Percentiles rank a stretch among this genome's conserved stretches.
phyloP scores from a whole-genome alignment of 2,113 vertebrate genomes.

The Phoxinus phoxinus region DNA sequence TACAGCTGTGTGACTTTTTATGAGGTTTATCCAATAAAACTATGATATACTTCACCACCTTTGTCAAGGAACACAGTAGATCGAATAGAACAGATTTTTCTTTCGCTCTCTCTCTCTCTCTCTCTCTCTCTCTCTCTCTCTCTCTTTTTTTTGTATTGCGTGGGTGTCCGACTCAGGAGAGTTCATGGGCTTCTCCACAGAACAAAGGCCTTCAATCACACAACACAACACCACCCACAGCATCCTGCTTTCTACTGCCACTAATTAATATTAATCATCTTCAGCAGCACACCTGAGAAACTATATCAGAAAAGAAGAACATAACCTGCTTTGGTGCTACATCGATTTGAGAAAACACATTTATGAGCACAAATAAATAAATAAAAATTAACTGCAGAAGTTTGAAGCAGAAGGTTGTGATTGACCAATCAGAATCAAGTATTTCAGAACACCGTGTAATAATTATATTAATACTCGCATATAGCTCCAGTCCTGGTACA shows the following conservation, averaged over 20 bases:
- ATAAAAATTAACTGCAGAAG: background rate
- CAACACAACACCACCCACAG: slow-evolving; percentile 5
- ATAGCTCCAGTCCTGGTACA: background rate
- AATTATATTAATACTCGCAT: background rate
- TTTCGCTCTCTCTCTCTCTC: slow-evolving; percentile 54
- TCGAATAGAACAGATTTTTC: slow-evolving; percentile 11
- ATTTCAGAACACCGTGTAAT: background rate
- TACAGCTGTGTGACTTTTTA: too few relatives aligned
- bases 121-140: slow-evolving; percentile 41
- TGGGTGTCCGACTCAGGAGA: slow-evolving; percentile 28
- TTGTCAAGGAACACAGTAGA: slow-evolving; percentile 33
- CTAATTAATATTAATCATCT: slow-evolving; percentile 32
- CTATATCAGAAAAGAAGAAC: background rate
- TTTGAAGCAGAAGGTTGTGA: background rate
- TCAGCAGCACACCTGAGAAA: slow-evolving; percentile 7
- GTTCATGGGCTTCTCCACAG: slow-evolving; percentile 15
- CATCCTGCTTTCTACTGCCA: slow-evolving; percentile 23
- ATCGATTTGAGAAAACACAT: background rate
- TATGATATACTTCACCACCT: background rate
- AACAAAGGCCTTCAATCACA: slow-evolving; percentile 40
- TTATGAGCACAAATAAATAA: background rate
- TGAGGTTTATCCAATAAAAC: background rate
- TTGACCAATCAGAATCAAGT: background rate
- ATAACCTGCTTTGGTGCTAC: background rate
- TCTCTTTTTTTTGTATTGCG: background rate